These are phyloP conservation scores for Vespertilio murinus DNA, from an alignment of 2,797 vertebrate species.

Conservation along the genomic window DNA sequence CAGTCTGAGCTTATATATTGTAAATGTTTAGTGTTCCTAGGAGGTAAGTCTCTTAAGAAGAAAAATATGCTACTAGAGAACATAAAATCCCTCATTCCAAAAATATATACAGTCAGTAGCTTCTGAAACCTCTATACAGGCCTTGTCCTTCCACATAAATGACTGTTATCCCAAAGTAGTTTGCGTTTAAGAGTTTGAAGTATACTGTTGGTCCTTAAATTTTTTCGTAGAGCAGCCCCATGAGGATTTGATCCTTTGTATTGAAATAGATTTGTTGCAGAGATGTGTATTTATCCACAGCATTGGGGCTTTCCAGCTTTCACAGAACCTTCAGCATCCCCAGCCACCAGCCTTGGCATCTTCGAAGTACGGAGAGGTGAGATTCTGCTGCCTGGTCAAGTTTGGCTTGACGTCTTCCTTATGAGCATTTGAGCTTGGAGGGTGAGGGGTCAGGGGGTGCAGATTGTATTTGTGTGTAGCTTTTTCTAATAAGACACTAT, in stretches of 20 bases:
- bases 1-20: slow-evolving; percentile 10
- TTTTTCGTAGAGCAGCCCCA: background rate
- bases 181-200: slow-evolving; percentile 47
- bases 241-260: slow-evolving; percentile 60
- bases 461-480: slow-evolving; percentile 45
- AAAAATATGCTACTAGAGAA: slow-evolving; percentile 29
- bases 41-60: slow-evolving; percentile 35
- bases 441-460: background rate
- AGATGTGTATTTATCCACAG: slow-evolving; percentile 77
- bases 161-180: slow-evolving; percentile 27
- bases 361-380: slow-evolving; percentile 80
- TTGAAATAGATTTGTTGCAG: slow-evolving; percentile 74
- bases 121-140: slow-evolving; percentile 28
- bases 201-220: background rate
- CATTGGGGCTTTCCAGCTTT: slow-evolving; percentile 79
- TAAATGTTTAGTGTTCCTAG: slow-evolving; percentile 54
- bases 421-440: slow-evolving; percentile 25
- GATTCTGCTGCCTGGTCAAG: slow-evolving; percentile 60
- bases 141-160: background rate
- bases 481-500: slow-evolving; percentile 31
- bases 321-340: slow-evolving; percentile 75
- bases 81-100: slow-evolving; percentile 30
- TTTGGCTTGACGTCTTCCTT: slow-evolving; percentile 57
- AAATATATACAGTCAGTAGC: background rate
- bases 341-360: slow-evolving; percentile 77